phyloP scores from a whole-genome alignment of 2,888 invertebrate species.

The Watsonalla cultraria region DNA sequence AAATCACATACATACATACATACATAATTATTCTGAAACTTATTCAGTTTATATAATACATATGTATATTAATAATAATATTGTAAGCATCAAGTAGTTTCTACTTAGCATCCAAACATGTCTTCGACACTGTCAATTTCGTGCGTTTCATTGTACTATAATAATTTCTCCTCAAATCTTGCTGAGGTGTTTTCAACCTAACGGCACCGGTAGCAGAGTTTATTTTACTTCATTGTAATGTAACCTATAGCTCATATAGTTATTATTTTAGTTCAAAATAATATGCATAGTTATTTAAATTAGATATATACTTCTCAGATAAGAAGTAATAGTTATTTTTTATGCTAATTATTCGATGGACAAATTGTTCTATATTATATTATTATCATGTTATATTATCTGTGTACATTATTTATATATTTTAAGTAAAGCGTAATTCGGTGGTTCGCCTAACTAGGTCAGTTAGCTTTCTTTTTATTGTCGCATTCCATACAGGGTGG shows the following conservation, averaged over 20 bases:
- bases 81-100: background rate
- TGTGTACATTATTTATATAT: constrained; percentile 56
- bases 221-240: background rate
- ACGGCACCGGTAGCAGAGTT: background rate
- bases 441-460: constrained; percentile 27
- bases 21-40: background rate
- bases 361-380: constrained; percentile 45
- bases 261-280: constrained; percentile 48
- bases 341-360: constrained; percentile 48
- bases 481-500: constrained; percentile 54
- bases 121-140: background rate
- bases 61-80: background rate
- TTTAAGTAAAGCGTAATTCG: constrained; percentile 49
- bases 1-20: background rate
- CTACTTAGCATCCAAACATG: no score
- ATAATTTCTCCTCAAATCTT: background rate
- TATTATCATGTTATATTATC: constrained; percentile 23
- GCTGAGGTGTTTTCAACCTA: background rate
- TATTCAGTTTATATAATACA: background rate
- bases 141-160: background rate
- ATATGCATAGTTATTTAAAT: constrained; percentile 45
- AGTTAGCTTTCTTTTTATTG: constrained; percentile 10
- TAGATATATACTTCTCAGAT: constrained; percentile 54
- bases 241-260: constrained; percentile 20
- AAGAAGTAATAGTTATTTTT: constrained; percentile 48